phyloP scores from a whole-genome alignment of 2,888 invertebrate species.

The Corbicula japonica region DNA sequence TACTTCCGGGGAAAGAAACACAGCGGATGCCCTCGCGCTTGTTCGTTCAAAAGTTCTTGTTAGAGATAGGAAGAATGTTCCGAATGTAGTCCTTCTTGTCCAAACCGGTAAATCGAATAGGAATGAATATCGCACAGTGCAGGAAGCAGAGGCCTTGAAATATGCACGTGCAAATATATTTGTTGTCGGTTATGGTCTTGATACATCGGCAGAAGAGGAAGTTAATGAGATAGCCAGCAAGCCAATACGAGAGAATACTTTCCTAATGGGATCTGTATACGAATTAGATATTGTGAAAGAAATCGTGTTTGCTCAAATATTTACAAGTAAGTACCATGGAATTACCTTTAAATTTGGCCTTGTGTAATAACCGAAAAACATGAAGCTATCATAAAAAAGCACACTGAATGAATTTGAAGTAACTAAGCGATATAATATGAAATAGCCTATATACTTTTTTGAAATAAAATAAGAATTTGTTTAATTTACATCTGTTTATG shows the following conservation, averaged over 20 bases:
- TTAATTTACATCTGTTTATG: too few relatives aligned
- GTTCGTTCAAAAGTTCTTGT: conserved; percentile 75
- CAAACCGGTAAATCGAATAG: conserved; percentile 74
- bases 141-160: conserved; percentile 72
- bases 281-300: conserved; percentile 71
- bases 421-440: too few relatives aligned
- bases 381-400: too few relatives aligned
- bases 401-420: too few relatives aligned
- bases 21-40: conserved; percentile 66
- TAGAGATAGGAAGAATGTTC: conserved; percentile 61
- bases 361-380: too few relatives aligned
- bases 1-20: conserved; percentile 67
- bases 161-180: conserved; percentile 71
- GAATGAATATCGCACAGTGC: conserved; percentile 58
- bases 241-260: conserved; percentile 69
- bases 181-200: conserved; percentile 67
- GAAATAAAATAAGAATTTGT: too few relatives aligned
- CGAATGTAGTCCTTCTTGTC: conserved; percentile 71
- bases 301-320: conserved; percentile 72
- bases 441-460: too few relatives aligned
- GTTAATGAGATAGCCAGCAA: conserved; percentile 62
- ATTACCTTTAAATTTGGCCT: too few relatives aligned
- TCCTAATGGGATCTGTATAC: conserved; percentile 48
- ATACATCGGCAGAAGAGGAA: conserved; percentile 59
- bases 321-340: conserved; percentile 72